A percentile compares a stretch with the other conserved stretches of the same genome.
These are phyloP conservation scores for Chionoecetes opilio DNA, from an alignment of 1,140 invertebrate genomes.

Conservation along the genomic window DNA sequence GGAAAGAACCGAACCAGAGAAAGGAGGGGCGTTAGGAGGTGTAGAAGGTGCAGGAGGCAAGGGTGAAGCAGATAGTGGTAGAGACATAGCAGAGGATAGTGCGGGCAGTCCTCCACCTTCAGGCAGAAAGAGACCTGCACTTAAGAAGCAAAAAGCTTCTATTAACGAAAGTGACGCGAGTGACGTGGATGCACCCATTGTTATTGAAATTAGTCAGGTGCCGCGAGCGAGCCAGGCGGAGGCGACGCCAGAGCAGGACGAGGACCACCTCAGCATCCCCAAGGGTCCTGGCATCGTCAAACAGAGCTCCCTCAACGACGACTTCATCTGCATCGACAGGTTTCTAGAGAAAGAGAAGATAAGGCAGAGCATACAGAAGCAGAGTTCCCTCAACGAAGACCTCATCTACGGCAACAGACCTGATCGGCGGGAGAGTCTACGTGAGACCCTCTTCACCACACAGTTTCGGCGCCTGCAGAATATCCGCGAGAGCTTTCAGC, in stretches of 20 bases:
- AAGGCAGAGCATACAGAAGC: conserved; percentile 94
- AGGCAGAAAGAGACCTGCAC: conserved; percentile 78
- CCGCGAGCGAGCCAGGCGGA: conserved; percentile 64
- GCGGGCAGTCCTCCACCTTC: conserved; percentile 6
- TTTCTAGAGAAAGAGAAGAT: conserved; percentile 92
- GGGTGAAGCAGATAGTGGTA: conserved; percentile 46
- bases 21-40: neutral
- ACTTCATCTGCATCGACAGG: conserved; percentile 91
- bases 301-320: conserved; percentile 94
- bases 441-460: conserved; percentile 89
- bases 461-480: conserved; percentile 92
- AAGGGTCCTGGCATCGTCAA: conserved; percentile 85
- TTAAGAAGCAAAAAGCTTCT: conserved; percentile 80
- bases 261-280: conserved; percentile 80
- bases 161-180: conserved; percentile 79
- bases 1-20: neutral
- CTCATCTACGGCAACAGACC: conserved; percentile 89
- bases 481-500: conserved; percentile 92
- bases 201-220: conserved; percentile 81
- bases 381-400: conserved; percentile 94
- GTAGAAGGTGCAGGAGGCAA: conserved; percentile 29
- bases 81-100: neutral
- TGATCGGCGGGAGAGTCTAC: conserved; percentile 87
- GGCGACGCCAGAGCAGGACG: conserved; percentile 69
- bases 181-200: conserved; percentile 77